phyloP scores from a whole-genome alignment of 2,888 invertebrate genomes.

The Lasioglossum vierecki region DNA sequence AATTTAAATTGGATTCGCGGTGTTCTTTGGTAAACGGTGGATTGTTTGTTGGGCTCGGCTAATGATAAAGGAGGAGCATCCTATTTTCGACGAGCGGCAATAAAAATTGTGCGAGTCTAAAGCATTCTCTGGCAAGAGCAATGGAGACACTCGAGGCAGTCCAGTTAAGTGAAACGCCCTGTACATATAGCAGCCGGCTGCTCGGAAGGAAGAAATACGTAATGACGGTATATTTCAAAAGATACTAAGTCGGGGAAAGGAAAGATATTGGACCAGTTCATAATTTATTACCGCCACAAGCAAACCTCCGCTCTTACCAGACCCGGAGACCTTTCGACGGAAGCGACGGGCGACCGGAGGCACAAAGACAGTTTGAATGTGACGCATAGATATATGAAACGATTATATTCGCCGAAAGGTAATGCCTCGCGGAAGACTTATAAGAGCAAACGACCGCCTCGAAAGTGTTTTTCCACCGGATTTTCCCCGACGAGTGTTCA shows the following conservation, averaged over 20 bases:
- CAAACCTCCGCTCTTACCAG: constrained; percentile 15
- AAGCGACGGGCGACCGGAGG: background rate
- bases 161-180: constrained; percentile 45
- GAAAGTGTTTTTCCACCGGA: constrained; percentile 28
- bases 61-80: constrained; percentile 3
- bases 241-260: constrained; percentile 42
- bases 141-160: constrained; percentile 22
- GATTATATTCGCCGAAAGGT: constrained; percentile 51
- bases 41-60: background rate
- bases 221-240: constrained; percentile 48
- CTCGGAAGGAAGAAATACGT: constrained; percentile 43
- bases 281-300: constrained; percentile 55
- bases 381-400: constrained; percentile 42
- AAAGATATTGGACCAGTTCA: constrained; percentile 50
- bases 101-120: background rate
- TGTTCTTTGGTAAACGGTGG: background rate
- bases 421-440: constrained; percentile 32
- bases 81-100: constrained; percentile 5
- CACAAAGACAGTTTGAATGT: constrained; percentile 38
- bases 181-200: constrained; percentile 30
- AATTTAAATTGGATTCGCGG: background rate
- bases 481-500: background rate
- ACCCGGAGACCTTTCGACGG: constrained; percentile 10
- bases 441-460: background rate
- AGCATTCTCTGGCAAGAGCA: constrained; percentile 1